These are phyloP conservation scores for Plebejus anna DNA, from an alignment of 2,888 invertebrate species.

Conservation along the genomic window DNA sequence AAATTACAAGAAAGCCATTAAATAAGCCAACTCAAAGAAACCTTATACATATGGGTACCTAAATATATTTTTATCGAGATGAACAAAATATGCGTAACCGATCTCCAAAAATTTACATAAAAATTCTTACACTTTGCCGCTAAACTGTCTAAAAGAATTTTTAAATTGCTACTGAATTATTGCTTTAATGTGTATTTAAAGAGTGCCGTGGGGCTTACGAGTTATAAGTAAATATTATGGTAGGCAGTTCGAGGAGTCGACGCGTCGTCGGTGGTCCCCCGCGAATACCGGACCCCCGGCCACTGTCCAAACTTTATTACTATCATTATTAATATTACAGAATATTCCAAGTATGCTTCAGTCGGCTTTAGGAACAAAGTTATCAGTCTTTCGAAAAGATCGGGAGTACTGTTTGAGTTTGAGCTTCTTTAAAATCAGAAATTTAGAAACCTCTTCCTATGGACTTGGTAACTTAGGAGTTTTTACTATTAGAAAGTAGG, in stretches of 20 bases:
- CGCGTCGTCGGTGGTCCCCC: conserved; percentile 65
- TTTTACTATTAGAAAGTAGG: too few relatives aligned
- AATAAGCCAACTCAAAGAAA: neutral
- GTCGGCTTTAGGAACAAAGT: neutral
- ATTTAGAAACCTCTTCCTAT: neutral
- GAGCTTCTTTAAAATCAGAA: neutral
- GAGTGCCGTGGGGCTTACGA: conserved; percentile 28
- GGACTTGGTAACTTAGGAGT: neutral
- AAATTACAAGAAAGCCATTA: neutral
- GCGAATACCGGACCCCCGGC: conserved; percentile 55
- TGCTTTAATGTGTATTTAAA: conserved; percentile 24
- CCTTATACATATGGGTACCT: neutral
- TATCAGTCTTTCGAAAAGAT: neutral
- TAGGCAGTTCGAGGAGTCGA: conserved; percentile 41
- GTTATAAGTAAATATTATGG: conserved; percentile 41
- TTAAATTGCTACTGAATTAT: conserved; percentile 15
- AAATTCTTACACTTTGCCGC: neutral
- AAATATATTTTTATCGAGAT: neutral
- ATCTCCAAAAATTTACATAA: neutral
- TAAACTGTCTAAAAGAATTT: neutral
- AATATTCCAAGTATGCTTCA: neutral
- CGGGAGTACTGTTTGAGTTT: neutral
- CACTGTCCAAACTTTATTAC: conserved; percentile 67
- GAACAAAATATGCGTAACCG: neutral
- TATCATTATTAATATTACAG: conserved; percentile 40